Conservation (phyloP, 2,888 invertebrate genomes). For the Cryptops parisi region DNA sequence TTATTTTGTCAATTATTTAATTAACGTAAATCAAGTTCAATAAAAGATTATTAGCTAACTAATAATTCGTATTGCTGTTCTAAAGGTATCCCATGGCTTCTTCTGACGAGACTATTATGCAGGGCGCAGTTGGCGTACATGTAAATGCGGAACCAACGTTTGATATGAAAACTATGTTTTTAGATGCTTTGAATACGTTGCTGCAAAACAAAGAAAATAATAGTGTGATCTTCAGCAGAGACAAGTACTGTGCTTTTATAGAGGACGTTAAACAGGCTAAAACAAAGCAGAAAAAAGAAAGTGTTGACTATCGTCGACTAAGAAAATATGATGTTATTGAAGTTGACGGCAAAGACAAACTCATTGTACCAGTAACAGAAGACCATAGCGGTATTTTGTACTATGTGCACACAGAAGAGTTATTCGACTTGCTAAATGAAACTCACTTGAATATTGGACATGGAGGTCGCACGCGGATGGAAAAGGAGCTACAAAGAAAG, state of each 20-base stretch:
- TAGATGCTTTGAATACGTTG: conserved; percentile 2
- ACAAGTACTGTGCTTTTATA: conserved; percentile 5
- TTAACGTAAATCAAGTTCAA: too few species aligned
- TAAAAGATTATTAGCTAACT: too few species aligned
- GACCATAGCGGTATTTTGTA: conserved; percentile 4
- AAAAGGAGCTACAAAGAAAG: conserved; percentile 2
- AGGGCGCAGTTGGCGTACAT: conserved; percentile 4
- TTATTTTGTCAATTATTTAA: too few species aligned
- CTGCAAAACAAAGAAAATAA: conserved; percentile 1
- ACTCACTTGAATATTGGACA: conserved; percentile 4
- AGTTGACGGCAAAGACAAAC: conserved; percentile 3
- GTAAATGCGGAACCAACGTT: conserved; percentile 5
- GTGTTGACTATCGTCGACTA: conserved; percentile 5
- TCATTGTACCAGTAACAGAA: conserved; percentile 5
- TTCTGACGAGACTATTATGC: conserved; percentile 1
- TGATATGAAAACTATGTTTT: conserved; percentile 4
- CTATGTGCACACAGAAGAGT: conserved; percentile 5
- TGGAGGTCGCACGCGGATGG: conserved; percentile 8
- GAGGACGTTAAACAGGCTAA: conserved; percentile 2
- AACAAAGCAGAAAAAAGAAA: conserved; percentile 5
- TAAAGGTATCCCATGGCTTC: background rate
- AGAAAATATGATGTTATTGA: conserved; percentile 7
- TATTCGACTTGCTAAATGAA: background rate
- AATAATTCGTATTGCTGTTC: background rate
- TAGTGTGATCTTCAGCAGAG: conserved; percentile 5